These are phyloP conservation scores for Spialia ferax DNA, from an alignment of 2,888 invertebrate genomes.

Conservation along the genomic window DNA sequence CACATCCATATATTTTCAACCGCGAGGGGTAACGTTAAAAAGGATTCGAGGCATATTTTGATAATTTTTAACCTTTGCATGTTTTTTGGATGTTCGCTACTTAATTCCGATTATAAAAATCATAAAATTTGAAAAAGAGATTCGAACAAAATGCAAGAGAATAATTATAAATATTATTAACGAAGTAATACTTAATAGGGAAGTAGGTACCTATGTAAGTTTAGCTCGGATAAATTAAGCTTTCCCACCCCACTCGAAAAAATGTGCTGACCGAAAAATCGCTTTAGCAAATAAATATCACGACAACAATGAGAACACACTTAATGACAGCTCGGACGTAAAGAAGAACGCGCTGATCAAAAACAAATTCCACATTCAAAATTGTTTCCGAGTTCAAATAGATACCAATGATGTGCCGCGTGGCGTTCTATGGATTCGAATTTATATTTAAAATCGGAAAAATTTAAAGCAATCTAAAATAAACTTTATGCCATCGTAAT, in stretches of 20 bases:
- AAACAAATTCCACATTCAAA: slow-evolving; percentile 80
- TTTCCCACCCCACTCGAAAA: slow-evolving; percentile 62
- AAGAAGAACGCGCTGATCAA: slow-evolving; percentile 78
- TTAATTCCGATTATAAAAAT: no score
- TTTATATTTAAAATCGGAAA: slow-evolving; percentile 37
- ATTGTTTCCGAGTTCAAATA: slow-evolving; percentile 80
- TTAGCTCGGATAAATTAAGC: slow-evolving; percentile 56
- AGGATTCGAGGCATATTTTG: no score
- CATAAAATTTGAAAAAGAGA: no score
- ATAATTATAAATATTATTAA: neutral
- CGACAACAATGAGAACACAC: slow-evolving; percentile 68
- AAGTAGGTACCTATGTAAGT: slow-evolving; percentile 44
- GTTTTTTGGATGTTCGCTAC: no score
- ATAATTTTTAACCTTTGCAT: no score
- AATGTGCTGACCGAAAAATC: slow-evolving; percentile 67
- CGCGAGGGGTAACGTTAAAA: neutral
- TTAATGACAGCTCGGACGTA: slow-evolving; percentile 77
- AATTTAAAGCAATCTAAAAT: slow-evolving; percentile 11
- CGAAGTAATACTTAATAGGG: neutral
- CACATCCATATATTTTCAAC: neutral
- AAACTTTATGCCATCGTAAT: slow-evolving; percentile 16
- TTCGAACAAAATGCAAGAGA: no score
- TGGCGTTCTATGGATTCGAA: slow-evolving; percentile 62
- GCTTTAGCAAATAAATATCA: slow-evolving; percentile 77
- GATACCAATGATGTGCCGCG: slow-evolving; percentile 83